phyloP scores from a whole-genome alignment of 2,888 invertebrate species.

The Mythimna lalbum region DNA sequence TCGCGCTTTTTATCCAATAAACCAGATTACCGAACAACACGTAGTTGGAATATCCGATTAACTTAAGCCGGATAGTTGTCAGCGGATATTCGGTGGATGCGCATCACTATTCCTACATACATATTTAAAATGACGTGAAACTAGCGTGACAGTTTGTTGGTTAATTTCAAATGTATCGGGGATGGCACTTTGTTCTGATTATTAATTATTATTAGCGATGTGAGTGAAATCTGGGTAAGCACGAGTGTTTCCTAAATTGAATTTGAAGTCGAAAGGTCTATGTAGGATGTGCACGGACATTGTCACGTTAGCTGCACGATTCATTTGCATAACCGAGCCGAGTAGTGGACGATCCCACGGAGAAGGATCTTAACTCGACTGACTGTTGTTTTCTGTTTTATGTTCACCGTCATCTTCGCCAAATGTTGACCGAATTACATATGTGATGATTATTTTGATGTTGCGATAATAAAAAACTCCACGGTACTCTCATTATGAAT shows the following conservation, averaged over 20 bases:
- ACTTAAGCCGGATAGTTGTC: constrained; percentile 56
- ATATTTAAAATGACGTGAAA: constrained; percentile 48
- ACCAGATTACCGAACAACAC: constrained; percentile 55
- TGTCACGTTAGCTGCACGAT: neutral
- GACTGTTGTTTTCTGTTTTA: too few species aligned
- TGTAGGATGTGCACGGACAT: neutral
- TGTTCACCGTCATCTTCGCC: too few species aligned
- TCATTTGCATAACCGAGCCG: neutral
- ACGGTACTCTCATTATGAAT: too few species aligned
- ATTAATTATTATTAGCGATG: constrained; percentile 28
- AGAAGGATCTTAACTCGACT: too few species aligned
- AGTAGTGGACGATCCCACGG: neutral
- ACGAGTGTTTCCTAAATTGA: constrained; percentile 26
- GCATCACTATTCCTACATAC: constrained; percentile 54
- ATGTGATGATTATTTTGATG: too few species aligned
- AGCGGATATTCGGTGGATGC: constrained; percentile 17
- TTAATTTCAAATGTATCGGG: constrained; percentile 36
- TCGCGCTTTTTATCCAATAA: constrained; percentile 49
- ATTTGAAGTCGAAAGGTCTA: constrained; percentile 2
- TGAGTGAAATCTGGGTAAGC: constrained; percentile 10
- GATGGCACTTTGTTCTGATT: constrained; percentile 23
- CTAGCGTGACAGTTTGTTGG: constrained; percentile 24
- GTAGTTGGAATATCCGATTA: constrained; percentile 57
- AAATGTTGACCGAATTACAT: too few species aligned
- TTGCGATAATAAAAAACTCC: too few species aligned